phyloP scores from a whole-genome alignment of 2,113 vertebrate species.

The Otocyon megalotis region DNA sequence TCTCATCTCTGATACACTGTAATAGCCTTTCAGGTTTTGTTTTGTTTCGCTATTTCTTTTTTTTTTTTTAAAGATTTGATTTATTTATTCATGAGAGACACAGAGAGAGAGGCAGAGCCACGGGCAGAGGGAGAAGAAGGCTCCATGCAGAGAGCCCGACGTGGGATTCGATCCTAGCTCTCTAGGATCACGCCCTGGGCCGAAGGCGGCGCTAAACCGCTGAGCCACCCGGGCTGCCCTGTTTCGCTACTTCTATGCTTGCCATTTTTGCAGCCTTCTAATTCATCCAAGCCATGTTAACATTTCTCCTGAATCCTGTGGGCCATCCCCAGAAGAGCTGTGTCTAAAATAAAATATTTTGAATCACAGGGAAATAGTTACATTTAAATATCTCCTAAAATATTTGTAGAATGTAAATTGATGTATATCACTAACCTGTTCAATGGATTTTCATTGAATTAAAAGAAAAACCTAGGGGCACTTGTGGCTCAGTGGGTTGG shows the following conservation, averaged over 20 bases:
- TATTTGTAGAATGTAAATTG: not conserved
- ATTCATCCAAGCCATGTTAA: not conserved
- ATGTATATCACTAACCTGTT: not conserved
- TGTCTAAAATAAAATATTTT: constrained; percentile 18
- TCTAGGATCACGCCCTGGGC: too few species aligned
- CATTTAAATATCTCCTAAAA: not conserved
- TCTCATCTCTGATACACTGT: not conserved
- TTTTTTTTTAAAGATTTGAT: not conserved
- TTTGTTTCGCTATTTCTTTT: not conserved
- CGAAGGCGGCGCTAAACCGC: too few species aligned
- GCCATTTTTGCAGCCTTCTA: not conserved
- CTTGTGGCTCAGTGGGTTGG: not conserved
- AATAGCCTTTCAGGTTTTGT: not conserved
- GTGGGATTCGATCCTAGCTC: too few species aligned
- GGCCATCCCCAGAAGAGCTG: not conserved
- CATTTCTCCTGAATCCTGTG: not conserved
- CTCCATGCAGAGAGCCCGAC: too few species aligned
- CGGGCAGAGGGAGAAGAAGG: too few species aligned
- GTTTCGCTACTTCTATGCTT: not conserved
- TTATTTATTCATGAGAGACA: too few species aligned
- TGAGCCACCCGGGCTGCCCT: too few species aligned
- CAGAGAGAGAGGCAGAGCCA: too few species aligned
- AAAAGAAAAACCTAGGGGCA: not conserved
- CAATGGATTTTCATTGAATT: not conserved
- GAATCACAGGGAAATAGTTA: not conserved